These are phyloP conservation scores for Pangasius krempfi DNA, from an alignment of 2,797 vertebrate species.

Conservation along the genomic window DNA sequence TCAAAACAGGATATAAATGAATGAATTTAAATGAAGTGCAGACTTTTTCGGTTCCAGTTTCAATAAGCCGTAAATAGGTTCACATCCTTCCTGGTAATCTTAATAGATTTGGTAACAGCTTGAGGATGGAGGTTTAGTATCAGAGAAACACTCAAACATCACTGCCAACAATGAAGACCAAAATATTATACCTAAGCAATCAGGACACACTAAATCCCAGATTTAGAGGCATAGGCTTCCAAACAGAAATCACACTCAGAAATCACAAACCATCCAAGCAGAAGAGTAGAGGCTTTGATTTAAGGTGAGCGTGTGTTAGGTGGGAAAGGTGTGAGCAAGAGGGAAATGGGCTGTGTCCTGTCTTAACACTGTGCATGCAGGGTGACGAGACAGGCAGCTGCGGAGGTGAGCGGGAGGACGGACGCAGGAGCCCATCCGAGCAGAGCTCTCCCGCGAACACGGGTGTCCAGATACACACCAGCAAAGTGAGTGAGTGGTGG, in stretches of 20 bases:
- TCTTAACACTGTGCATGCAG: constrained; percentile 62
- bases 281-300: neutral
- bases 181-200: constrained; percentile 17
- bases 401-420: constrained; percentile 79
- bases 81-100: constrained; percentile 29
- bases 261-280: neutral
- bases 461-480: constrained; percentile 31
- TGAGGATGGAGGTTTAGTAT: neutral
- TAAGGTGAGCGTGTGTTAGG: neutral
- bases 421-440: constrained; percentile 66
- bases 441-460: constrained; percentile 66
- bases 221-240: neutral
- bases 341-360: constrained; percentile 62
- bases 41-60: constrained; percentile 24
- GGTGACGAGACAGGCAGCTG: constrained; percentile 79
- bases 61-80: constrained; percentile 31
- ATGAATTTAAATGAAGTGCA: constrained; percentile 12
- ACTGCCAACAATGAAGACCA: neutral
- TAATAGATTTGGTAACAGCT: neutral
- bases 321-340: constrained; percentile 40
- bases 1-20: neutral
- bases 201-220: neutral
- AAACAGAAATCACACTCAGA: neutral
- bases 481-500: constrained; percentile 49
- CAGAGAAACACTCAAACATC: neutral